phyloP scores from a whole-genome alignment of 1,140 invertebrate species.

The Mycetomoellerius zeteki region DNA sequence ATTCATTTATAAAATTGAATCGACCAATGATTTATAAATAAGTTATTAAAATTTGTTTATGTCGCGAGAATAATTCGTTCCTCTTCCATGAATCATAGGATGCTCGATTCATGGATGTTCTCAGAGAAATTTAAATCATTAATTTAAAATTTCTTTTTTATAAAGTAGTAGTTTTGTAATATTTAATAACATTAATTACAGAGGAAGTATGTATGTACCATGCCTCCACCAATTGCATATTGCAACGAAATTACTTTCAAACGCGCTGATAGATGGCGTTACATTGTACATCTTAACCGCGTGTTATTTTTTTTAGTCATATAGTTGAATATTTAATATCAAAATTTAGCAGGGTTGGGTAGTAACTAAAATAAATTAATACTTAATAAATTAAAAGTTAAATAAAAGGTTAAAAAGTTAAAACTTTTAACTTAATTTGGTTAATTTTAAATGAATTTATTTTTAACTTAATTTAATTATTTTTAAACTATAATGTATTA shows the following conservation, averaged over 20 bases:
- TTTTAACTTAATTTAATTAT: too few relatives aligned
- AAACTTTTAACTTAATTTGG: too few relatives aligned
- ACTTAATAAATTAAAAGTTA: too few relatives aligned
- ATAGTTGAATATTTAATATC: too few relatives aligned
- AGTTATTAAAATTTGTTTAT: conserved; percentile 1
- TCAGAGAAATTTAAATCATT: background rate
- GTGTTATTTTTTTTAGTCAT: too few relatives aligned
- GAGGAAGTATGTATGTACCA: background rate
- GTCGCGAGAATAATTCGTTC: background rate
- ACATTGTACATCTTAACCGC: background rate
- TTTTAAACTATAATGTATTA: too few relatives aligned
- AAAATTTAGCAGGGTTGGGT: too few relatives aligned
- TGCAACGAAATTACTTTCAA: background rate
- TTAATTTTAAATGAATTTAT: too few relatives aligned
- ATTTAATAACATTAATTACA: background rate
- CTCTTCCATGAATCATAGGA: background rate
- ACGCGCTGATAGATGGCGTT: background rate
- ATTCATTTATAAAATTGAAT: background rate
- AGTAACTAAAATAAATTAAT: too few relatives aligned
- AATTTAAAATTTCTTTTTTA: background rate
- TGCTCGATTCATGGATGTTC: background rate
- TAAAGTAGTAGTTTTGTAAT: background rate
- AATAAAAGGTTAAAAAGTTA: too few relatives aligned
- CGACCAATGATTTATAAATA: background rate
- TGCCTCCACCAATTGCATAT: background rate